phyloP scores from a whole-genome alignment of 37 sponge, comb jelly and placozoan genomes.

The Aplysina aerophoba region DNA sequence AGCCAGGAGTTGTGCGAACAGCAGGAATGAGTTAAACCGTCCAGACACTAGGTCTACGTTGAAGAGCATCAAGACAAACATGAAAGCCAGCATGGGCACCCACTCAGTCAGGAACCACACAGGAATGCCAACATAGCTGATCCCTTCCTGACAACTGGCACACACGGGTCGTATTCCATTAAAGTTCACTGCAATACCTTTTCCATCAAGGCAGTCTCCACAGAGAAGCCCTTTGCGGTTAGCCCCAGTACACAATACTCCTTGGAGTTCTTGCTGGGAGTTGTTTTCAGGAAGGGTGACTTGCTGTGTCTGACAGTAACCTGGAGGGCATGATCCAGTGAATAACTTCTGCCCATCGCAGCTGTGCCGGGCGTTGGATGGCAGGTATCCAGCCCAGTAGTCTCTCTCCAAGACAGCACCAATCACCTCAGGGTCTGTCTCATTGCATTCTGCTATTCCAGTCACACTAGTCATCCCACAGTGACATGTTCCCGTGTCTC shows the following conservation, averaged over 20 bases:
- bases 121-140: neutral
- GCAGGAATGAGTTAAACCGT: neutral
- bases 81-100: neutral
- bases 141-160: neutral
- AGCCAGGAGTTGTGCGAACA: neutral
- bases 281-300: no score
- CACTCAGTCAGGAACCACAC: neutral
- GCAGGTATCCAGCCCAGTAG: no score
- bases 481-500: no score
- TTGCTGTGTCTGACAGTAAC: no score
- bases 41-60: slow-evolving; percentile 2
- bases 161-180: neutral
- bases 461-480: no score
- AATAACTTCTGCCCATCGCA: no score
- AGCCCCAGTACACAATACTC: neutral
- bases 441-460: no score
- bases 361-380: no score
- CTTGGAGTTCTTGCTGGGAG: neutral
- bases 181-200: neutral
- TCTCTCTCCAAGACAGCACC: no score
- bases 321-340: no score
- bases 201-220: neutral
- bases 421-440: no score
- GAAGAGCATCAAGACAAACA: neutral
- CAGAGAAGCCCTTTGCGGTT: neutral